Evolutionary conservation across 2,888 invertebrate genomes (phyloP).

Genomic region (Tinea pellionella): DNA sequence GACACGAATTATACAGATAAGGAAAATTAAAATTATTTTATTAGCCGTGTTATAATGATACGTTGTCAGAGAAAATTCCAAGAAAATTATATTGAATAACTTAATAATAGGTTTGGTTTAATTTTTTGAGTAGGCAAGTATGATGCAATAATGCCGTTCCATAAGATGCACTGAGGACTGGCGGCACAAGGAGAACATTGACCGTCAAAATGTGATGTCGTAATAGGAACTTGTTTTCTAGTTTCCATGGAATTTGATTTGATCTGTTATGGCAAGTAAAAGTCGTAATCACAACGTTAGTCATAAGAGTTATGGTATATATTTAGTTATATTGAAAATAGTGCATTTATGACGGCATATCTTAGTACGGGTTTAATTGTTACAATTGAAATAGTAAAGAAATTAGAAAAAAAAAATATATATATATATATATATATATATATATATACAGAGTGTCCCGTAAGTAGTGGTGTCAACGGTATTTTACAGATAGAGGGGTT

Average conservation of each 20-base stretch:
- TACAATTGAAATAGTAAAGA: too few relatives aligned
- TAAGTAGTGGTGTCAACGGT: too few relatives aligned
- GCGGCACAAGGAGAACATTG: conserved; percentile 18
- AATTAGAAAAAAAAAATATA: too few relatives aligned
- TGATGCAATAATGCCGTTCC: neutral
- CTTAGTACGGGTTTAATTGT: too few relatives aligned
- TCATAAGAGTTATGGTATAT: neutral
- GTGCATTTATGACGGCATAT: neutral
- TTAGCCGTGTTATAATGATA: neutral
- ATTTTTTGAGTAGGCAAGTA: neutral
- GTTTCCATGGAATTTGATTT: conserved; percentile 8
- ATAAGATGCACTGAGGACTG: neutral
- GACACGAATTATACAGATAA: neutral
- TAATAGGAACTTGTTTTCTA: conserved; percentile 5
- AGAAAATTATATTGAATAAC: neutral
- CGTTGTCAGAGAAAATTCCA: neutral
- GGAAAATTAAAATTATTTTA: neutral
- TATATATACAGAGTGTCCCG: too few relatives aligned
- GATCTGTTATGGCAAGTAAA: neutral
- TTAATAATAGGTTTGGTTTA: neutral
- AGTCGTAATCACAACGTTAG: neutral
- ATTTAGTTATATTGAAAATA: neutral
- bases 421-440: too few relatives aligned
- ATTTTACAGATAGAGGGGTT: too few relatives aligned
- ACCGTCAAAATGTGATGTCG: conserved; percentile 17